A percentile compares a stretch with the other conserved stretches of the same genome.
phyloP scores from a whole-genome alignment of 2,888 invertebrate genomes.

The Galerucella nymphaeae region DNA sequence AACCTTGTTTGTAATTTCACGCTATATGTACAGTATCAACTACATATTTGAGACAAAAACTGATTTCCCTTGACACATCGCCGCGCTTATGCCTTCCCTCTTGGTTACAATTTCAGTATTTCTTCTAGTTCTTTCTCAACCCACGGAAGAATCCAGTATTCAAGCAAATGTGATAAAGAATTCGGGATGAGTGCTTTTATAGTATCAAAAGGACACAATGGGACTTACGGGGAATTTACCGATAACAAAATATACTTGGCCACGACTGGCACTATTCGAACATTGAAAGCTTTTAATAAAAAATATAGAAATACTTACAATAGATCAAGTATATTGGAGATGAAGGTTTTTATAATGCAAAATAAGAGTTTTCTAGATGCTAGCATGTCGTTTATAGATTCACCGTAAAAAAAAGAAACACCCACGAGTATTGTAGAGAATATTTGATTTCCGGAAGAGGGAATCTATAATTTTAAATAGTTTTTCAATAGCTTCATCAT shows the following conservation, averaged over 20 bases:
- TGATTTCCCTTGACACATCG: not conserved
- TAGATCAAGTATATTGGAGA: constrained; percentile 20
- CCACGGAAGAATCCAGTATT: constrained; percentile 16
- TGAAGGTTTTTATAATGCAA: constrained; percentile 26
- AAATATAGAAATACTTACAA: constrained; percentile 31
- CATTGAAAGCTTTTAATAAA: constrained; percentile 33
- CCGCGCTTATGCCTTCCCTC: not conserved
- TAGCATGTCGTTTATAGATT: not conserved
- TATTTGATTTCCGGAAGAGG: not conserved
- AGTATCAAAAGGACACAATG: constrained; percentile 27
- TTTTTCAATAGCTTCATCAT: too few species aligned
- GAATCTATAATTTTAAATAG: too few species aligned
- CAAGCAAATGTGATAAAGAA: constrained; percentile 34
- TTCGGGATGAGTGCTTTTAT: constrained; percentile 31
- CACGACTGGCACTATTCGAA: constrained; percentile 20
- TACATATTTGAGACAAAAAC: constrained; percentile 4
- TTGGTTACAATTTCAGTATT: not conserved
- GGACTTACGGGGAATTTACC: constrained; percentile 30
- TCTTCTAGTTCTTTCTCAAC: constrained; percentile 8
- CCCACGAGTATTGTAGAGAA: not conserved
- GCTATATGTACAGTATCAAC: not conserved
- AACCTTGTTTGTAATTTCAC: too few species aligned
- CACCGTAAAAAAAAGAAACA: not conserved
- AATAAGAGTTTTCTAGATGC: constrained; percentile 5
- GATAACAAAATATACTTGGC: constrained; percentile 29